A percentile compares a stretch with the other conserved stretches of the same genome.
phyloP scores from a whole-genome alignment of 2,113 vertebrate species.

The Carassius carassius region DNA sequence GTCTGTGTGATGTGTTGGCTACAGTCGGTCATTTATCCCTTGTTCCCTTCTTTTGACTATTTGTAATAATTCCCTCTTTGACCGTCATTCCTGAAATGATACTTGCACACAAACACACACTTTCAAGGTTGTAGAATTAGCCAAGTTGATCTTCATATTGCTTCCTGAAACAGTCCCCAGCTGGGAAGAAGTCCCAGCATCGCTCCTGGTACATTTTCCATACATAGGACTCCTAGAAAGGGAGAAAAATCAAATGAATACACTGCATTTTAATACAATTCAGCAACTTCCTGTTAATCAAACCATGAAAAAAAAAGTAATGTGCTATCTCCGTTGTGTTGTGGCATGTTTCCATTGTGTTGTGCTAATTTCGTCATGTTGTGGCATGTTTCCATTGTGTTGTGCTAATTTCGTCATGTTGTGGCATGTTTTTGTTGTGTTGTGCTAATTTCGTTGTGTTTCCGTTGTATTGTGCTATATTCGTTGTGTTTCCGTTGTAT shows the following conservation, averaged over 20 bases:
- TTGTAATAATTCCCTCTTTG: not conserved
- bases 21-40: not conserved
- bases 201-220: slow-evolving; percentile 95
- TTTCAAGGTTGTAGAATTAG: slow-evolving; percentile 67
- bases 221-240: slow-evolving; percentile 86
- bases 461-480: too few relatives aligned
- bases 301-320: slow-evolving; percentile 73
- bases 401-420: too few relatives aligned
- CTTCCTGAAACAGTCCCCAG: slow-evolving; percentile 92
- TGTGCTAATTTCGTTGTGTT: too few relatives aligned
- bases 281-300: not conserved
- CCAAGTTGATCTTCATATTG: slow-evolving; percentile 91
- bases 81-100: not conserved
- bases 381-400: too few relatives aligned
- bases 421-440: too few relatives aligned
- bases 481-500: too few relatives aligned
- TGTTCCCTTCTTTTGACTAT: not conserved
- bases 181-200: slow-evolving; percentile 93
- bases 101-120: slow-evolving; percentile 26
- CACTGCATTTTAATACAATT: not conserved
- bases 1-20: slow-evolving; percentile 22
- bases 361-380: too few relatives aligned
- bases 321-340: too few relatives aligned
- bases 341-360: too few relatives aligned
- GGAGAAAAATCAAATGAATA: not conserved